These are phyloP conservation scores for Xestia c-nigrum DNA, from an alignment of 2,888 invertebrate genomes.

Conservation along the genomic window DNA sequence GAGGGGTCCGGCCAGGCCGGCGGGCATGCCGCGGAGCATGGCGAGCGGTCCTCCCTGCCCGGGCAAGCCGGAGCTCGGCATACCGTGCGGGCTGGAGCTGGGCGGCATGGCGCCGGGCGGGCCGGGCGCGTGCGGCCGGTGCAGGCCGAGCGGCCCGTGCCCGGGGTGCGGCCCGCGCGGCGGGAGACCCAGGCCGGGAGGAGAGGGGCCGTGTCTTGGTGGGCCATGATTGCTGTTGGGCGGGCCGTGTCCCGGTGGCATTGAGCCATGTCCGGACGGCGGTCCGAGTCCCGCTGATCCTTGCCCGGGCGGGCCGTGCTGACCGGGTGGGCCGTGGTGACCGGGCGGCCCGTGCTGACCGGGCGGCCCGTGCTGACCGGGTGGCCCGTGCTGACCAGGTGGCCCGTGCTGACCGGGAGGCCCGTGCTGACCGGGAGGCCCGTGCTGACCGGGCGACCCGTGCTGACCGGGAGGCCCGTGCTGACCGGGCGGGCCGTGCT, in stretches of 20 bases:
- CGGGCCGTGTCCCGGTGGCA: constrained; percentile 39
- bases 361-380: constrained; percentile 26
- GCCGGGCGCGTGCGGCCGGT: constrained; percentile 61
- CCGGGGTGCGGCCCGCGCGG: constrained; percentile 19
- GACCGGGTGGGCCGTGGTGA: constrained; percentile 34
- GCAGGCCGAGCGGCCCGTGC: constrained; percentile 62
- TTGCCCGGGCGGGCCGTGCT: constrained; percentile 7
- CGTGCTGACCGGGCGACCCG: constrained; percentile 34
- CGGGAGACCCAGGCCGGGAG: constrained; percentile 45
- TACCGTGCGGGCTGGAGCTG: constrained; percentile 59
- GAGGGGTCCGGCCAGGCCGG: constrained; percentile 40
- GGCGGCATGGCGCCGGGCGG: constrained; percentile 59
- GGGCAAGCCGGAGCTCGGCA: constrained; percentile 36
- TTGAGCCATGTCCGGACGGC: constrained; percentile 25
- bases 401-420: constrained; percentile 5
- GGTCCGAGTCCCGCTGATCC: constrained; percentile 23
- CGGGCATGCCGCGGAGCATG: constrained; percentile 53
- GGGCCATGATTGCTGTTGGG: constrained; percentile 50
- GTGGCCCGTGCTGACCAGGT: constrained; percentile 20
- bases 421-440: constrained; percentile 32
- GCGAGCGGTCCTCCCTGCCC: constrained; percentile 31
- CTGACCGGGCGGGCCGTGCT: constrained; percentile 4
- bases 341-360: constrained; percentile 32
- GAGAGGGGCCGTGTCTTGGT: constrained; percentile 39
- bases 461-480: constrained; percentile 11